Conservation (phyloP, 1,140 invertebrate species). For the Pseudomyrmex gracilis region DNA sequence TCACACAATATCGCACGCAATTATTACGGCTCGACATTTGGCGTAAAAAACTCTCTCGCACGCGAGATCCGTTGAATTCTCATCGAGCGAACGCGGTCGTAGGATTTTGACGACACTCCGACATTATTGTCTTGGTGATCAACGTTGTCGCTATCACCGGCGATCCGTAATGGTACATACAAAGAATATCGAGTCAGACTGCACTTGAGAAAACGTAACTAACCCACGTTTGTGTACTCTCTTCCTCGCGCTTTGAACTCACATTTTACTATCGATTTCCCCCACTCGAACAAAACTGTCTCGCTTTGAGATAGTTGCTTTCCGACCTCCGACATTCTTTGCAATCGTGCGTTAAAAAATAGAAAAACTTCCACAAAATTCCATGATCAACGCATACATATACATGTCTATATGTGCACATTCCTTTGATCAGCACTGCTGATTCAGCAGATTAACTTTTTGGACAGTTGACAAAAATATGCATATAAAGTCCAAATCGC, state of each 20-base stretch:
- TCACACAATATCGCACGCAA: conserved; percentile 10
- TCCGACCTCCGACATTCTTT: conserved; percentile 1
- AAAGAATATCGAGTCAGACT: conserved; percentile 37
- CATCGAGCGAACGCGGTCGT: neutral
- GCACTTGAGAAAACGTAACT: conserved; percentile 47
- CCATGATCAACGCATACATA: neutral
- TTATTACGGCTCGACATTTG: neutral
- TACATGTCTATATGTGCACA: neutral
- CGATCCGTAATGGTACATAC: neutral
- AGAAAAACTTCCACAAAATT: too few species aligned
- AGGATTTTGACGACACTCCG: neutral
- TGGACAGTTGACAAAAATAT: neutral
- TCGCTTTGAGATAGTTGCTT: conserved; percentile 13
- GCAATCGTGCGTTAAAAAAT: neutral
- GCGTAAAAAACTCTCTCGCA: neutral
- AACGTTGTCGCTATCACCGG: conserved; percentile 1
- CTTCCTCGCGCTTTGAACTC: conserved; percentile 67
- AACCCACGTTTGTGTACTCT: conserved; percentile 22
- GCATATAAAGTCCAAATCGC: neutral
- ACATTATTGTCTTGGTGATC: neutral
- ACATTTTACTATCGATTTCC: conserved; percentile 79
- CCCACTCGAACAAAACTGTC: conserved; percentile 69
- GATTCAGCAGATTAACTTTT: neutral
- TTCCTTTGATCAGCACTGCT: neutral
- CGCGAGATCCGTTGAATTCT: neutral